These are phyloP conservation scores for Apteryx mantelli DNA, from an alignment of 2,113 vertebrate species.

Conservation along the genomic window DNA sequence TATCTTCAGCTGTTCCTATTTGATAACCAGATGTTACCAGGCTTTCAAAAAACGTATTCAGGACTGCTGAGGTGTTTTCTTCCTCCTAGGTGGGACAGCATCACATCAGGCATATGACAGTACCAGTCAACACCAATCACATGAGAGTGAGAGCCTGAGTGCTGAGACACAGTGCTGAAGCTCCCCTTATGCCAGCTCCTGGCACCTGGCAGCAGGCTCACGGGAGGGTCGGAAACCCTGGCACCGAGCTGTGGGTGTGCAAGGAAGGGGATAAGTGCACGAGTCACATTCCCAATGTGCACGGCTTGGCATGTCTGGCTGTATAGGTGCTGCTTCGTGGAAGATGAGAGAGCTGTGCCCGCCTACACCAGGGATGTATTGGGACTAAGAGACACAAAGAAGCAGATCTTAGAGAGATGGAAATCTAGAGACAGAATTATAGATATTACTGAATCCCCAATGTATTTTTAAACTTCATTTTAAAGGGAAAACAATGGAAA, in stretches of 20 bases:
- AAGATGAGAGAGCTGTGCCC: background rate
- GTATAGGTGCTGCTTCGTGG: background rate
- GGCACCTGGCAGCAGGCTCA: background rate
- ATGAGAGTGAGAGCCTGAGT: background rate
- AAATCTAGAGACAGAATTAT: background rate
- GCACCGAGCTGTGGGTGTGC: background rate
- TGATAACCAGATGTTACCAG: background rate
- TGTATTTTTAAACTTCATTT: constrained; percentile 55
- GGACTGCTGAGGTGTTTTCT: background rate
- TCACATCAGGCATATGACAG: background rate
- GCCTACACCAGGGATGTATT: background rate
- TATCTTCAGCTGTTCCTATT: background rate
- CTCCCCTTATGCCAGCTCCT: background rate
- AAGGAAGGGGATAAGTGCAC: background rate
- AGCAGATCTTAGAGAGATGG: background rate
- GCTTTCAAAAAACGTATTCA: background rate
- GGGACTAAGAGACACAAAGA: background rate
- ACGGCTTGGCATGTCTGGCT: accelerated
- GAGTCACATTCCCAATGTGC: background rate
- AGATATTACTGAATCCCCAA: constrained; percentile 12
- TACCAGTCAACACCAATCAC: accelerated
- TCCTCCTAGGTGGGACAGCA: background rate
- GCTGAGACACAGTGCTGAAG: accelerated
- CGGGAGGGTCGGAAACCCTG: accelerated
- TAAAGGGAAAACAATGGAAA: constrained; percentile 56